Evolutionary conservation across 1,140 invertebrate genomes (phyloP).

Genomic region (Vanessa atalanta): DNA sequence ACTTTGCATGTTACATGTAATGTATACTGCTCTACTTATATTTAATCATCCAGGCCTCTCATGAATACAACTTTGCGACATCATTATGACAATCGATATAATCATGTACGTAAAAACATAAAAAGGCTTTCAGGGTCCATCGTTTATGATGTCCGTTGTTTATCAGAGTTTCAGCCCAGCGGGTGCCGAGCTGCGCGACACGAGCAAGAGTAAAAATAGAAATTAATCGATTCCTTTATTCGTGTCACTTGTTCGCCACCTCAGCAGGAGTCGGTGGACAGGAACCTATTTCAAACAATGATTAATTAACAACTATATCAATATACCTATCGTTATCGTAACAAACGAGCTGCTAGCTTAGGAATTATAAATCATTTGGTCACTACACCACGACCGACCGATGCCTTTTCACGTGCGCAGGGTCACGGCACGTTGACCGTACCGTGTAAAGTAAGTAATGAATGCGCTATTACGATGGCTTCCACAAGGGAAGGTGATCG

Average conservation of each 20-base stretch:
- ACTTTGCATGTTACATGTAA: not conserved
- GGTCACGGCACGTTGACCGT: no score
- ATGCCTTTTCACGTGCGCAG: no score
- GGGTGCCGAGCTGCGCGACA: constrained; percentile 33
- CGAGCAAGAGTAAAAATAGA: constrained; percentile 75
- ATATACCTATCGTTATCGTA: not conserved
- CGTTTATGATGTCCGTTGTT: constrained; percentile 59
- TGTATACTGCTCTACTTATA: not conserved
- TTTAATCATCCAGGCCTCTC: not conserved
- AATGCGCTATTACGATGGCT: no score
- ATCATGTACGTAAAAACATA: constrained; percentile 43
- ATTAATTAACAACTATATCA: not conserved
- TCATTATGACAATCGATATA: constrained; percentile 11
- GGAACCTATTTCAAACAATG: constrained; percentile 39
- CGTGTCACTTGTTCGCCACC: constrained; percentile 71
- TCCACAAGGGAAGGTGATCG: no score
- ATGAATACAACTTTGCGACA: not conserved
- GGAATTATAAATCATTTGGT: no score
- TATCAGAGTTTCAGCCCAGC: constrained; percentile 45
- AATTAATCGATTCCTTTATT: constrained; percentile 78
- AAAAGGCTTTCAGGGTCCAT: constrained; percentile 54
- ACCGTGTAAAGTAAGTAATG: no score
- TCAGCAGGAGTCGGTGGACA: constrained; percentile 55
- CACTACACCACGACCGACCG: no score
- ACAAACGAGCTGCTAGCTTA: no score